Evolutionary conservation across 2,888 invertebrate species (phyloP), one percentile per base, ranked within the genome.

Genomic region (Lasioglossum calceatum): DNA sequence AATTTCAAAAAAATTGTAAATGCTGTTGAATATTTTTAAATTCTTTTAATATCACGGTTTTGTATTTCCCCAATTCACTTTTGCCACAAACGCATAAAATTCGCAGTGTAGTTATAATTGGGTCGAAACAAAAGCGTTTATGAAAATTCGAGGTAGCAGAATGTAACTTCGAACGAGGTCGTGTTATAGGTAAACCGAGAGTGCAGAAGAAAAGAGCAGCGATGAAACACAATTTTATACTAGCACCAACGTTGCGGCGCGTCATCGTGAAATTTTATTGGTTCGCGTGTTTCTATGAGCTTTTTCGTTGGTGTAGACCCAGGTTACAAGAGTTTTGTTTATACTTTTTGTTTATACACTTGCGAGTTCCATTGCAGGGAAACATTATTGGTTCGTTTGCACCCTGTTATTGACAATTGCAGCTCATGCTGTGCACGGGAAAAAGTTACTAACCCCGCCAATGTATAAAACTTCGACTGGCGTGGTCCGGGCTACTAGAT

Each of bases 281-380:
- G 32, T 19, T 2, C 32, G 7, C 64, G 64, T 64, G 64, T 32
- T 64, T 64, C 64, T 64, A 32, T 32, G 16, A 32, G 27, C 64
- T 64, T 14, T 7, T 14, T 7, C 2, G 32, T 64, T 16, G 32
- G 14, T 32, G 64, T 32, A 64, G 10, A 27, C 32, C 32, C 1
- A 32, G 64, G 64, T 32, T 64, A 32, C 64, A 32, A 64, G 16
- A 64, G 16, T 64, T 64, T 64, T 64, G 64, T 64, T 64, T 64
- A 64, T 64, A 64, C 32, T n/a, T 64, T 64, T 64, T 64, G 64
- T 64, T 64, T 64, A 64, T 64, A 64, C 32, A 32, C 64, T 32
- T 32, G 27, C 19, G 16, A 16, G 32, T 7, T 64, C 16, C 64
- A 16, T 27, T 2, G 32, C 16, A 16, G 32, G 32, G 7, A 7